Conservation (phyloP, 2,113 vertebrate species). For the Equus przewalskii region DNA sequence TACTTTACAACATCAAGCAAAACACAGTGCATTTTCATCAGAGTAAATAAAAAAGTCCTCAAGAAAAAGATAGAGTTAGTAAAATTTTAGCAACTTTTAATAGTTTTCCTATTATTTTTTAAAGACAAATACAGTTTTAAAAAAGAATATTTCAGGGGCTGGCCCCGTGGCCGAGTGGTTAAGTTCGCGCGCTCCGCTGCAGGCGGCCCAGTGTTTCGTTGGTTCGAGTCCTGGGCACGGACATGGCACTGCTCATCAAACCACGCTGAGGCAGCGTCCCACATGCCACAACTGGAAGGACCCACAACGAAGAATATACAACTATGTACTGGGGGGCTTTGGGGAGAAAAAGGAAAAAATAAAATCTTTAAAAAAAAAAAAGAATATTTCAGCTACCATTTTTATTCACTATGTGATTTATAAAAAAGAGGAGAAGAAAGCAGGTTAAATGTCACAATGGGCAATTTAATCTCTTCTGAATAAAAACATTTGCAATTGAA, state of each 20-base stretch:
- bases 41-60: neutral
- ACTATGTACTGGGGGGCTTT: too few species aligned
- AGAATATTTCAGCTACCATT: neutral
- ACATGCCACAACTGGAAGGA: too few species aligned
- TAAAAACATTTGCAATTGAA: slow-evolving; percentile 10
- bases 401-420: slow-evolving; percentile 28
- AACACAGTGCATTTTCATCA: neutral
- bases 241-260: too few species aligned
- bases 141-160: neutral
- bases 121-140: neutral
- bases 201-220: too few species aligned
- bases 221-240: too few species aligned
- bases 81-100: slow-evolving; percentile 24
- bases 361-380: neutral
- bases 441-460: slow-evolving; percentile 7
- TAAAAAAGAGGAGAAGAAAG: neutral
- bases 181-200: too few species aligned
- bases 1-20: neutral
- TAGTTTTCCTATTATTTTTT: slow-evolving; percentile 1
- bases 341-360: too few species aligned
- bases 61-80: neutral
- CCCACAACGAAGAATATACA: too few species aligned
- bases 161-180: too few species aligned
- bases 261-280: too few species aligned
- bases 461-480: slow-evolving; percentile 23